Conservation (phyloP, 2,888 invertebrate genomes). For the Noctua fimbriata region DNA sequence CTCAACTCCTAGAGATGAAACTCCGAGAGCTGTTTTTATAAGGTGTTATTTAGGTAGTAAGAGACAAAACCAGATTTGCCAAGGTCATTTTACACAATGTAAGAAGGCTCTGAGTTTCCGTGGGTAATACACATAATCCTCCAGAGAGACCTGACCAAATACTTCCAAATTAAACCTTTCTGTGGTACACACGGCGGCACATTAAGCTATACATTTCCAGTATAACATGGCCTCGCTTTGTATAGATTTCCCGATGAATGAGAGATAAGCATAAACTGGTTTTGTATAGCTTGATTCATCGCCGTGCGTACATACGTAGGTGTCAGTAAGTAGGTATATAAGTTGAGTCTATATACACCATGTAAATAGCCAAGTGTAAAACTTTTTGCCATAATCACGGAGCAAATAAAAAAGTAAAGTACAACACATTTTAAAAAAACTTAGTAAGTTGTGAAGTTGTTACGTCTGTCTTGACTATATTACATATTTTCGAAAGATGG, state of each 20-base stretch:
- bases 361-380: constrained; percentile 17
- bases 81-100: constrained; percentile 43
- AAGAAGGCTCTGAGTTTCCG: constrained; percentile 26
- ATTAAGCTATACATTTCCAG: too few species aligned
- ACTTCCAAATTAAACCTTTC: constrained; percentile 60
- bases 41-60: background rate
- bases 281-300: too few species aligned
- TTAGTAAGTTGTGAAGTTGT: background rate
- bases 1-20: background rate
- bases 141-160: constrained; percentile 56
- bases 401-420: background rate
- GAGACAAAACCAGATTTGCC: constrained; percentile 25
- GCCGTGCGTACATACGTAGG: constrained; percentile 11
- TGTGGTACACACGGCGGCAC: too few species aligned
- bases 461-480: background rate
- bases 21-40: background rate
- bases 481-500: too few species aligned
- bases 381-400: background rate
- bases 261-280: too few species aligned
- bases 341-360: background rate
- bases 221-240: background rate
- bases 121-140: constrained; percentile 47
- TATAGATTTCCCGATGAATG: background rate
- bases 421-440: background rate
- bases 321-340: constrained; percentile 30